Evolutionary conservation across 2,888 invertebrate species (phyloP).

Genomic region (Idaea straminata): DNA sequence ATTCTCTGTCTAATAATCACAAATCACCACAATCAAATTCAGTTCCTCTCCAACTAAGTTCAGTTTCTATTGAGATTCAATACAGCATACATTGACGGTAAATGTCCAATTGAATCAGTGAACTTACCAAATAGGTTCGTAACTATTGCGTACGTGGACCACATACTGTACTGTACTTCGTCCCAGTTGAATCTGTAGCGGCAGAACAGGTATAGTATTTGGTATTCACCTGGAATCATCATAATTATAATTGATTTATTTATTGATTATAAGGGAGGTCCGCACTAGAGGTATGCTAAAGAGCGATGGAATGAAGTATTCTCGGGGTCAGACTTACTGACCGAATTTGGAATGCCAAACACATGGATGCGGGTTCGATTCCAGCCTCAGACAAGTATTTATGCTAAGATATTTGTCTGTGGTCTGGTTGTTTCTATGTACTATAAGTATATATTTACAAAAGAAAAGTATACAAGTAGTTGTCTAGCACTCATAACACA

Average conservation of each 20-base stretch:
- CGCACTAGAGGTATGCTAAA: constrained; percentile 5
- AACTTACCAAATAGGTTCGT: constrained; percentile 69
- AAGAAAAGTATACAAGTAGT: too few species aligned
- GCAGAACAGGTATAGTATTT: constrained; percentile 74
- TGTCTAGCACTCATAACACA: too few species aligned
- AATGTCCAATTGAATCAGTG: constrained; percentile 8
- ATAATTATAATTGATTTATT: too few species aligned
- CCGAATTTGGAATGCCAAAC: too few species aligned
- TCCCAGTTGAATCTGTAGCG: constrained; percentile 3
- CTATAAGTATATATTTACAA: too few species aligned
- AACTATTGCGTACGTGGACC: constrained; percentile 68
- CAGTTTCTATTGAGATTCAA: constrained; percentile 1
- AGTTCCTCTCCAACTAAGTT: constrained; percentile 7
- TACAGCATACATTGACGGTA: constrained; percentile 2
- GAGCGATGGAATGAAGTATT: too few species aligned
- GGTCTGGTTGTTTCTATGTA: too few species aligned
- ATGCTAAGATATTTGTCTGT: too few species aligned
- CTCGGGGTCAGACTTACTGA: too few species aligned
- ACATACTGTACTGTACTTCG: constrained; percentile 52
- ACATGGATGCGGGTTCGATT: too few species aligned
- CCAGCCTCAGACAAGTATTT: too few species aligned
- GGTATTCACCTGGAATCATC: constrained; percentile 74
- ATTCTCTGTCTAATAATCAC: not conserved
- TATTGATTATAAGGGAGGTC: too few species aligned
- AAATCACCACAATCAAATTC: not conserved